Base-by-base conservation (phyloP, 2,888 invertebrate genomes). In the Eucriotettix oculatus region DNA sequence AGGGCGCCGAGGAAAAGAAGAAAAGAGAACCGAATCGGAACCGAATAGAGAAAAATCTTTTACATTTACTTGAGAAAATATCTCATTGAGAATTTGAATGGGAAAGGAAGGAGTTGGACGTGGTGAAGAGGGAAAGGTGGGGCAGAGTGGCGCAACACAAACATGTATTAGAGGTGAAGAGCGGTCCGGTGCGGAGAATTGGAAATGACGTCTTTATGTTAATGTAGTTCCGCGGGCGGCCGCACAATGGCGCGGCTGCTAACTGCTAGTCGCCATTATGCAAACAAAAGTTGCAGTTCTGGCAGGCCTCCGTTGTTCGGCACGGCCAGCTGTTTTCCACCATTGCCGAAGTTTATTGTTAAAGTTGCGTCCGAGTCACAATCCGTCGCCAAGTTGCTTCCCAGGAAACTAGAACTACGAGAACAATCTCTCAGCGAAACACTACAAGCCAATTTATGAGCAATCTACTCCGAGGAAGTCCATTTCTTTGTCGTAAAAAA, bases 181-280 rank as follows among this genome's bases (percentile, higher is more conserved):
- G 56, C n/a, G 56, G 40, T 42, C 41, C 12, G 29, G 17, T 40
- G 58, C 54, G 57, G 58, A 58, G 60, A 62, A 60, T 60, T 62
- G 62, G 60, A 62, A 62, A 62, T 60, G 58, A 62, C 56, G 60
- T 58, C 62, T 60, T 62, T 62, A 62, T 62, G 62, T 60, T 60
- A 62, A 62, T 62, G 60, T 44, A 56, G 55, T 58, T 53, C 16
- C 29, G 42, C 1, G 54, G 17, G 12, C 17, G 61, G 60, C 63
- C 57, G 58, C 58, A 61, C 63, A 61, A 61, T 60, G 52, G 63
- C 16, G 54, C 44, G 54, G 60, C 58, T 61, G 60, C 61, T 63
- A 60, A 61, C 61, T 60, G 61, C 61, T 63, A 61, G 60, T 63
- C 61, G 61, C 61, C 60, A 63, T 63, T 61, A 63, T 63, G 61